These are phyloP conservation scores for Dicyrtoma fusca DNA, from an alignment of 2,888 invertebrate species.

Conservation along the genomic window DNA sequence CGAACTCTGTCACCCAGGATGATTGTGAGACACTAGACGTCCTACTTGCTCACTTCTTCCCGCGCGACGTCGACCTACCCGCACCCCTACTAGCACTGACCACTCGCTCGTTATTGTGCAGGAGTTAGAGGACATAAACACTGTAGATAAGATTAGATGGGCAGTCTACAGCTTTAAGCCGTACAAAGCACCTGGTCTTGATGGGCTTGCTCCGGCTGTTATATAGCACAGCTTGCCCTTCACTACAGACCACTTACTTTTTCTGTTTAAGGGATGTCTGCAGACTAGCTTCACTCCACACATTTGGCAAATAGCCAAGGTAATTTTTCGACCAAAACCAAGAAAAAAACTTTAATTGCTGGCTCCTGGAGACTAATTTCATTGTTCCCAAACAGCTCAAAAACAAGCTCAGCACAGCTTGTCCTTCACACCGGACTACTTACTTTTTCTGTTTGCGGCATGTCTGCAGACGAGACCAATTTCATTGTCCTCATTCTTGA, in stretches of 20 bases:
- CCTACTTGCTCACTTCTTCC: too few relatives aligned
- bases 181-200: constrained; percentile 39
- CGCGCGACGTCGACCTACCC: too few relatives aligned
- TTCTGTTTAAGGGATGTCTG: constrained; percentile 21
- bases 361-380: constrained; percentile 42
- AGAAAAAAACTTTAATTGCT: constrained; percentile 25
- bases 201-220: constrained; percentile 37
- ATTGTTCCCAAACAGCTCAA: constrained; percentile 41
- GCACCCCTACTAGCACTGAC: too few relatives aligned
- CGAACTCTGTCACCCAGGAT: too few relatives aligned
- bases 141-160: not conserved
- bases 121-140: too few relatives aligned
- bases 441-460: too few relatives aligned
- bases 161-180: constrained; percentile 28
- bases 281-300: constrained; percentile 9
- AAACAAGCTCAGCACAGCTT: too few relatives aligned
- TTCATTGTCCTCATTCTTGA: too few relatives aligned
- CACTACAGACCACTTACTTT: not conserved
- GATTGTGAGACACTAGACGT: too few relatives aligned
- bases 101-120: too few relatives aligned
- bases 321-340: constrained; percentile 43
- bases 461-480: too few relatives aligned
- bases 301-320: constrained; percentile 3
- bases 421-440: too few relatives aligned
- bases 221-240: not conserved